Evolutionary conservation across 2,888 invertebrate species (phyloP).

Genomic region (Maniola hyperantus): DNA sequence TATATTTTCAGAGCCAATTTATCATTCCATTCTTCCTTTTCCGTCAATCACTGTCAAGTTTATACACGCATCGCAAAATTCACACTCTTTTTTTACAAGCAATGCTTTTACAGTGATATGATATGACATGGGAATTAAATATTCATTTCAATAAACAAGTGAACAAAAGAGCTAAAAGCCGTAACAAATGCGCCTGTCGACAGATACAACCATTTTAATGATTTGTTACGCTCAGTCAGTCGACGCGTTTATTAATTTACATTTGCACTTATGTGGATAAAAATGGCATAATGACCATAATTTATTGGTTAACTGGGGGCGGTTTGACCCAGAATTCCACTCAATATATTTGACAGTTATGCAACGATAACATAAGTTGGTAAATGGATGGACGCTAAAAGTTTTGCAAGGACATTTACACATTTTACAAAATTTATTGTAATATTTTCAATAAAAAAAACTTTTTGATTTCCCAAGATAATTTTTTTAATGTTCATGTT

Average conservation of each 20-base stretch:
- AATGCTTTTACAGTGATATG: constrained; percentile 35
- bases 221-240: constrained; percentile 41
- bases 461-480: too few species aligned
- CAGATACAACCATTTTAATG: constrained; percentile 42
- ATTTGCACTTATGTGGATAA: constrained; percentile 23
- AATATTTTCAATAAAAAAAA: too few species aligned
- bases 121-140: constrained; percentile 68
- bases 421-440: not conserved
- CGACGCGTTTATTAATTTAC: constrained; percentile 44
- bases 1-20: constrained; percentile 12
- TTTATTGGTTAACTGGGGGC: not conserved
- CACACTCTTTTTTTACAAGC: constrained; percentile 25
- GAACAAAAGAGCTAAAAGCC: constrained; percentile 53
- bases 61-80: constrained; percentile 36
- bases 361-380: not conserved
- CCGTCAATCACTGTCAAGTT: constrained; percentile 43
- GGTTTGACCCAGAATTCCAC: not conserved
- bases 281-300: constrained; percentile 5
- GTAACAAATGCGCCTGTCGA: constrained; percentile 57
- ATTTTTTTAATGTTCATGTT: too few species aligned
- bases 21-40: constrained; percentile 34
- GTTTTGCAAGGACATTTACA: too few species aligned
- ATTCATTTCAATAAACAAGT: constrained; percentile 69
- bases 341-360: not conserved
- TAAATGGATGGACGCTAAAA: not conserved